phyloP scores from a whole-genome alignment of 2,888 invertebrate genomes.

The Epirrhoe alternata region DNA sequence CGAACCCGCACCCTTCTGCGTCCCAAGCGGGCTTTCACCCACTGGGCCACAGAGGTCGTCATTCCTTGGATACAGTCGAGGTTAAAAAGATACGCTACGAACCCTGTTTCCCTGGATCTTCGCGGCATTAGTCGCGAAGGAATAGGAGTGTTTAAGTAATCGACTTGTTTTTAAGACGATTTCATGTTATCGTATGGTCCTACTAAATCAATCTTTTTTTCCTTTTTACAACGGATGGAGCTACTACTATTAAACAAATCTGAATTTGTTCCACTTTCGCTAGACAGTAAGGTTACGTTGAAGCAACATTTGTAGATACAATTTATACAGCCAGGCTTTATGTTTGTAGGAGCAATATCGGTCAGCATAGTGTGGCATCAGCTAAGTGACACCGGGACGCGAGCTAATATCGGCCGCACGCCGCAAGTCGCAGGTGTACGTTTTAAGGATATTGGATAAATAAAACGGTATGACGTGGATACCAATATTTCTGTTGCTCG shows the following conservation, averaged over 20 bases:
- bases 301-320: constrained; percentile 3
- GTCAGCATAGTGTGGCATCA: constrained; percentile 27
- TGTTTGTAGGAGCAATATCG: constrained; percentile 26
- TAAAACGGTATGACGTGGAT: constrained; percentile 14
- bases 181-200: too few relatives aligned
- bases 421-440: constrained; percentile 14
- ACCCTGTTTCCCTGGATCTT: too few relatives aligned
- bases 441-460: constrained; percentile 26
- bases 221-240: too few relatives aligned
- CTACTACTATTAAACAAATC: not conserved
- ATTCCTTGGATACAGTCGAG: too few relatives aligned
- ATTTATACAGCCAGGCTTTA: constrained; percentile 17
- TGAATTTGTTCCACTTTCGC: not conserved
- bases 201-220: too few relatives aligned
- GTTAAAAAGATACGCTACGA: too few relatives aligned
- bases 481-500: constrained; percentile 14
- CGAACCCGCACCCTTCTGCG: too few relatives aligned
- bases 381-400: constrained; percentile 27
- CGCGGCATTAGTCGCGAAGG: too few relatives aligned
- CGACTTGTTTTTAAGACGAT: too few relatives aligned
- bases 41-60: too few relatives aligned
- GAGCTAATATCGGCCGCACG: constrained; percentile 25
- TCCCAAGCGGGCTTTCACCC: too few relatives aligned
- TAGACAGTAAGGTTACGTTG: not conserved
- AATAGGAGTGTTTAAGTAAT: too few relatives aligned